Evolutionary conservation across 2,797 vertebrate genomes (phyloP).

Genomic region (Cephalopachus bancanus): DNA sequence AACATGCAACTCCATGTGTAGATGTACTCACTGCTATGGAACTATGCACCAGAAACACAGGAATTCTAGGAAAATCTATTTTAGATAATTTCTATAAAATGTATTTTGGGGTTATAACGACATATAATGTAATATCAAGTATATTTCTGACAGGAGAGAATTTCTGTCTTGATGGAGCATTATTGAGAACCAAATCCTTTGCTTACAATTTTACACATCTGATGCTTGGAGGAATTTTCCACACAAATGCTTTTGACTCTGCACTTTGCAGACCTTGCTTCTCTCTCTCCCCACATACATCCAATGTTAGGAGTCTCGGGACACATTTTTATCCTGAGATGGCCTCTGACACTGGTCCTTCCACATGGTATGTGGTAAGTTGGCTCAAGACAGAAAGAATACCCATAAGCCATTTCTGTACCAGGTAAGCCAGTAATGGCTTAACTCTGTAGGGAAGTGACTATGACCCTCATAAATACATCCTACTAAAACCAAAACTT

Average conservation of each 20-base stretch:
- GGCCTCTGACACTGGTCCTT: background rate
- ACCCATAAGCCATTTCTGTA: conserved; percentile 1
- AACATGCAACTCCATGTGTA: background rate
- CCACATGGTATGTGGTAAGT: background rate
- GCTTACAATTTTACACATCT: conserved; percentile 15
- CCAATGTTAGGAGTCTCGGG: background rate
- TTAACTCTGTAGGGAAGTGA: background rate
- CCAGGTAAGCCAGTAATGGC: background rate
- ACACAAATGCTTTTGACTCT: background rate
- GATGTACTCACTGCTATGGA: background rate
- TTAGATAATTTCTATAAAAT: conserved; percentile 41
- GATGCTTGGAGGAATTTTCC: conserved; percentile 20
- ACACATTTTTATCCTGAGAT: background rate
- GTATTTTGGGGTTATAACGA: conserved; percentile 32
- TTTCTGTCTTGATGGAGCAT: conserved; percentile 13
- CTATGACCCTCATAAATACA: background rate
- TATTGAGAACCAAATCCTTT: background rate
- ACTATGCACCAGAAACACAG: background rate
- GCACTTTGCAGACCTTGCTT: background rate
- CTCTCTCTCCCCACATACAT: background rate
- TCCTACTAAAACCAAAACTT: background rate
- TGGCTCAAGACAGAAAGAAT: background rate
- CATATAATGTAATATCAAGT: background rate
- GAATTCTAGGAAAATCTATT: conserved; percentile 21
- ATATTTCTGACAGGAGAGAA: conserved; percentile 8